phyloP scores from a whole-genome alignment of 2,113 vertebrate species.

The Merops nubicus region DNA sequence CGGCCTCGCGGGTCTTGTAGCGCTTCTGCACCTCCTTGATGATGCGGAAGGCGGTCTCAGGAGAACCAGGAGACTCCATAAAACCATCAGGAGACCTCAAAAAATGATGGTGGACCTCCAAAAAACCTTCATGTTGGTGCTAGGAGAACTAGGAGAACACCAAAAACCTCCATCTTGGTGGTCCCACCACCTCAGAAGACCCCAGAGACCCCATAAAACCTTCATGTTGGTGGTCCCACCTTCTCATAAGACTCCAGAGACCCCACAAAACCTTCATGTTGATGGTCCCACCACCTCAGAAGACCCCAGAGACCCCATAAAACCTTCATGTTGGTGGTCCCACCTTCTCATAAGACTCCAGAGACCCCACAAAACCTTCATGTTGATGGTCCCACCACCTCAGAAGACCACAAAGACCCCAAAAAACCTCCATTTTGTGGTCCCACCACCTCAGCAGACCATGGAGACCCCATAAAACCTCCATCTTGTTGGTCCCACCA shows the following conservation, averaged over 20 bases:
- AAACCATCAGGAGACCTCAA: too few relatives aligned
- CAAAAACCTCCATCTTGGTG: neutral
- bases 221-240: neutral
- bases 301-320: neutral
- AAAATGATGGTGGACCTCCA: too few relatives aligned
- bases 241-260: neutral
- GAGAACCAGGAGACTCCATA: too few relatives aligned
- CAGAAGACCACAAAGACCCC: too few relatives aligned
- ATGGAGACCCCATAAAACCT: too few relatives aligned
- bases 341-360: neutral
- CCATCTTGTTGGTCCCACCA: too few relatives aligned
- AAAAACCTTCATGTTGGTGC: too few relatives aligned
- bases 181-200: neutral
- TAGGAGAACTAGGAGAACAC: too few relatives aligned
- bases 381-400: neutral
- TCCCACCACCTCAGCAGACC: too few relatives aligned
- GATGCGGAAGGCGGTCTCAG: constrained; percentile 94
- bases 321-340: neutral
- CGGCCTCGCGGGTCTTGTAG: constrained; percentile 92
- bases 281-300: too few relatives aligned
- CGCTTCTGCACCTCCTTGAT: constrained; percentile 97
- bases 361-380: neutral
- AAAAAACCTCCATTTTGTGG: too few relatives aligned
- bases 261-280: too few relatives aligned
- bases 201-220: neutral